Percentiles rank a stretch among this genome's conserved stretches.
phyloP scores from a whole-genome alignment of 2,797 vertebrate species.

The Bucorvus abyssinicus region DNA sequence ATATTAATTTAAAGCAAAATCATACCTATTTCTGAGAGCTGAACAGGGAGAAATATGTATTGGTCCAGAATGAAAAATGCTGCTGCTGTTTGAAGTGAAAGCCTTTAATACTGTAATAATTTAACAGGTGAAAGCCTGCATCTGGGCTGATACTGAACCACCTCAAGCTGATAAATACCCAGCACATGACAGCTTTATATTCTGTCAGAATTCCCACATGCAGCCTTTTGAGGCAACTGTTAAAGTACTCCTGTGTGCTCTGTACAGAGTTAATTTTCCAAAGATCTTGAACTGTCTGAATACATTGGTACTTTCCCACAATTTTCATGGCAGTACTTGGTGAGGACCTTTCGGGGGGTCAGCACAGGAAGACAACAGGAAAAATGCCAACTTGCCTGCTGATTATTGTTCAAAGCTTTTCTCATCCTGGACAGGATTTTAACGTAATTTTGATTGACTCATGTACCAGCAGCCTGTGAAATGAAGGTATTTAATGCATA shows the following conservation, averaged over 20 bases:
- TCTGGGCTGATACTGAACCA: not conserved
- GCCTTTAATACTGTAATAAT: not conserved
- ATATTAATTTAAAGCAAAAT: not conserved
- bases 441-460: not conserved
- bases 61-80: not conserved
- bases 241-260: not conserved
- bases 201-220: not conserved
- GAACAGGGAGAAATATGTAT: not conserved
- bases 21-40: not conserved
- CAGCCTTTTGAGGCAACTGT: not conserved
- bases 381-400: not conserved
- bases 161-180: not conserved
- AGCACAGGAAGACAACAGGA: not conserved
- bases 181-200: not conserved
- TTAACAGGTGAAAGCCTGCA: not conserved
- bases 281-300: not conserved
- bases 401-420: not conserved
- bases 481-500: not conserved
- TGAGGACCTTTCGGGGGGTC: not conserved
- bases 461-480: not conserved
- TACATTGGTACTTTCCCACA: not conserved
- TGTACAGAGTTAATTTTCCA: not conserved
- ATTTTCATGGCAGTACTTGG: not conserved
- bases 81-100: not conserved
- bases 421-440: not conserved